Evolutionary conservation across 2,113 vertebrate genomes (phyloP).

Genomic region (Pseudolaguvia tuberculata): DNA sequence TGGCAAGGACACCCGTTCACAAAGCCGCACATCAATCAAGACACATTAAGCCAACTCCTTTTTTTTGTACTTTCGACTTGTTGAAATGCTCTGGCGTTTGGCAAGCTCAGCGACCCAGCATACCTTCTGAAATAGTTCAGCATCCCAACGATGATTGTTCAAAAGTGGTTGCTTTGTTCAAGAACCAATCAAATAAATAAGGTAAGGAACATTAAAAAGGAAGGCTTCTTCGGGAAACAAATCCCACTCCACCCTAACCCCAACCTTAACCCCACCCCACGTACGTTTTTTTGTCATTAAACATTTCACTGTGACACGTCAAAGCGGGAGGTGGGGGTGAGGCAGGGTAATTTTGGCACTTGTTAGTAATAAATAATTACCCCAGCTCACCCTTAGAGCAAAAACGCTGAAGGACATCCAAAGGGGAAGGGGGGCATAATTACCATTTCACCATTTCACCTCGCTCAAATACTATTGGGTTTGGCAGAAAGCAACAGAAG

Average conservation of each 20-base stretch:
- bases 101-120: conserved; percentile 11
- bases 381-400: neutral
- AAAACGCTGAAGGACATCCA: conserved; percentile 12
- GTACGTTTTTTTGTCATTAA: too few relatives aligned
- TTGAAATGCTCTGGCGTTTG: conserved; percentile 35
- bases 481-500: conserved; percentile 10
- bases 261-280: too few relatives aligned
- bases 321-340: neutral
- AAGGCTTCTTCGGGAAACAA: too few relatives aligned
- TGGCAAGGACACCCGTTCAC: conserved; percentile 26
- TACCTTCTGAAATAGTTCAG: conserved; percentile 34
- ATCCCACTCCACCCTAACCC: too few relatives aligned
- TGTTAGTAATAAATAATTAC: conserved; percentile 24
- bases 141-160: conserved; percentile 21
- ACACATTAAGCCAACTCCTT: conserved; percentile 29
- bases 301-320: neutral
- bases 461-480: conserved; percentile 13
- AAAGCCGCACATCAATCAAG: conserved; percentile 45
- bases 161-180: conserved; percentile 29
- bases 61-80: conserved; percentile 21
- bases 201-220: too few relatives aligned
- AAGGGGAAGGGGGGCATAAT: neutral
- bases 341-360: neutral
- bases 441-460: neutral
- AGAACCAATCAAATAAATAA: too few relatives aligned